A percentile compares a stretch with the other conserved stretches of the same genome.
phyloP scores from a whole-genome alignment of 2,888 invertebrate species.

The Drosophila acutilabella region DNA sequence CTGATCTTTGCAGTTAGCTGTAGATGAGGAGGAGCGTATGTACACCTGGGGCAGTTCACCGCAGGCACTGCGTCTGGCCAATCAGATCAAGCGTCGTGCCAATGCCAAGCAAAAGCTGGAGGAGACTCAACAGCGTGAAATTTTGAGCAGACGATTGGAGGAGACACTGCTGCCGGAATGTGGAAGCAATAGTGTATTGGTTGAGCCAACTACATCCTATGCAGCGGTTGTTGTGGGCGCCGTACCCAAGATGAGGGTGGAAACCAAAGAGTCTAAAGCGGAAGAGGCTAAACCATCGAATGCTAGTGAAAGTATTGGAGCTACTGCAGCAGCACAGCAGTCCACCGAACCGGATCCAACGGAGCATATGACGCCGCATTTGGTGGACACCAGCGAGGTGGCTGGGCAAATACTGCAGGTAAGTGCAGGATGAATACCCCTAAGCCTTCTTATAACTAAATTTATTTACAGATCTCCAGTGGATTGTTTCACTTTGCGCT shows the following conservation, averaged over 20 bases:
- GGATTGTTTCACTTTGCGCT: conserved; percentile 94
- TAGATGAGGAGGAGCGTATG: conserved; percentile 88
- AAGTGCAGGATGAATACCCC: no score
- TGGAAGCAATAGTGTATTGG: conserved; percentile 33
- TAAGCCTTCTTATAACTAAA: no score
- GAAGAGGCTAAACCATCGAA: conserved; percentile 53
- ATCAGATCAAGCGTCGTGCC: conserved; percentile 88
- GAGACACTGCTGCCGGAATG: conserved; percentile 70
- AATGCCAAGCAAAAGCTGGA: conserved; percentile 86
- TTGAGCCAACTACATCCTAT: conserved; percentile 69
- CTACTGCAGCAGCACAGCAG: conserved; percentile 9
- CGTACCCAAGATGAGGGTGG: conserved; percentile 46
- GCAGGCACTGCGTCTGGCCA: conserved; percentile 89
- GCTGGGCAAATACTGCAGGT: conserved; percentile 88
- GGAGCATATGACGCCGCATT: conserved; percentile 87
- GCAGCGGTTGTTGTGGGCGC: conserved; percentile 57
- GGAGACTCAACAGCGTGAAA: conserved; percentile 85
- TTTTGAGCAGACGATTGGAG: conserved; percentile 82
- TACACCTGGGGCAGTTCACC: conserved; percentile 93
- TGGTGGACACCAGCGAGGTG: conserved; percentile 88
- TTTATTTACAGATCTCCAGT: conserved; percentile 86
- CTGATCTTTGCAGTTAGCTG: conserved; percentile 87
- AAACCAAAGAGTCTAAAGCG: conserved; percentile 56
- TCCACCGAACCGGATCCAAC: conserved; percentile 75
- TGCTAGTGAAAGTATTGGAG: conserved; percentile 48